Base-by-base conservation (phyloP, 2,888 invertebrate species). In the Choreutis nemorana region DNA sequence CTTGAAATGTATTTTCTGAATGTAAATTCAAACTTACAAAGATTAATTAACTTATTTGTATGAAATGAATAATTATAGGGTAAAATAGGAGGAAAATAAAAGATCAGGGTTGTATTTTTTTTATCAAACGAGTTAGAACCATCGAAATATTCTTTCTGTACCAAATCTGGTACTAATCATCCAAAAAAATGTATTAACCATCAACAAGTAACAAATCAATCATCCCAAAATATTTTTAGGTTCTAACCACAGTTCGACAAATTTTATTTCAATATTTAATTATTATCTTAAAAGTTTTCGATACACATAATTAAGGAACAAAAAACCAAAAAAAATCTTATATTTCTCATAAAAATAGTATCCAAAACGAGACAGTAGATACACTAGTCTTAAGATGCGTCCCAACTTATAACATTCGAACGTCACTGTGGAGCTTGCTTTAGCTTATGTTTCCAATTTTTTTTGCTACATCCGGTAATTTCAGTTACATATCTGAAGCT, bases 241-340 rank as follows among this genome's bases (percentile, higher is more conserved):
- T n/a, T n/a, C n/a, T n/a, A n/a, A n/a, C 50, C 54, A 48, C 42
- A 43, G 41, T 43, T 49, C 58, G 56, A 61, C 64, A 40, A 51
- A 54, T 59, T 77, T 75, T 77, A 75, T 66, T 70, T 53, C 48
- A 63, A 72, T 68, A 67, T 68, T 68, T 71, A 68, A 65, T 68
- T 59, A 70, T 68, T 68, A 72, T 61, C 68, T 67, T 70, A 68
- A n/a, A 61, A 47, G 48, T 58, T 63, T 59, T 66, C 55, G 59
- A 67, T 73, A 78, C 67, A 79, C 60, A 67, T 77, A 78, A 65
- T 70, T 70, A 72, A 79, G 79, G 79, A 79, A 79, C 79, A 80
- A 80, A 71, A 75, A 78, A 68, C 77, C 70, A 71, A 77, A 65
- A 67, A 58, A 58, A 62, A 55, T 54, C 30, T 25, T 29, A 30